Percentiles rank a stretch among this genome's conserved stretches.
phyloP scores from a whole-genome alignment of 2,888 invertebrate genomes.

The Heliconius ismenius region DNA sequence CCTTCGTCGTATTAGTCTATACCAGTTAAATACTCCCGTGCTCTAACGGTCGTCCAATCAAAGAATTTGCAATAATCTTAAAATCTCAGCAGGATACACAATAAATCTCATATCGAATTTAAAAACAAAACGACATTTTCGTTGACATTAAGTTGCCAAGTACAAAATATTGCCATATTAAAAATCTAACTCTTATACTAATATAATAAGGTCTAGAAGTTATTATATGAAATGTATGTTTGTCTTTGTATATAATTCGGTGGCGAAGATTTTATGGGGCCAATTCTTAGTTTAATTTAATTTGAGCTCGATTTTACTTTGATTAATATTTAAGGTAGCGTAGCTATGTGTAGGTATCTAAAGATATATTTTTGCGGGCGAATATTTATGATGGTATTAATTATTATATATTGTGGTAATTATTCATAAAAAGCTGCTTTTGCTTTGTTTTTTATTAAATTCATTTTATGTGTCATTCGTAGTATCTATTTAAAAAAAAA shows the following conservation, averaged over 20 bases:
- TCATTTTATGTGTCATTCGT: neutral
- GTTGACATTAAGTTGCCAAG: constrained; percentile 54
- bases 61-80: constrained; percentile 8
- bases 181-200: constrained; percentile 5
- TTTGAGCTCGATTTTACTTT: constrained; percentile 59
- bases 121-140: constrained; percentile 56
- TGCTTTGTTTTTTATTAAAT: neutral
- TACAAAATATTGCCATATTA: constrained; percentile 21
- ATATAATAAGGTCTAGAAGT: constrained; percentile 16
- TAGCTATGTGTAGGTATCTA: neutral
- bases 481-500: too few relatives aligned
- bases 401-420: constrained; percentile 39
- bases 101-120: constrained; percentile 59
- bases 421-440: constrained; percentile 14
- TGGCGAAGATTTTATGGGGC: constrained; percentile 42
- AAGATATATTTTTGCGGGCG: constrained; percentile 33
- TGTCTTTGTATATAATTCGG: constrained; percentile 34
- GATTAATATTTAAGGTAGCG: constrained; percentile 59
- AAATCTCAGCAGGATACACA: constrained; percentile 54
- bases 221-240: neutral
- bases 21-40: neutral
- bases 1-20: neutral
- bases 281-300: constrained; percentile 64
- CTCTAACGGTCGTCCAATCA: neutral
- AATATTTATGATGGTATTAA: constrained; percentile 47